Percentiles rank a stretch among this genome's conserved stretches.
Evolutionary conservation across 2,888 invertebrate genomes (phyloP).

Genomic region (Nephrotoma flavescens): DNA sequence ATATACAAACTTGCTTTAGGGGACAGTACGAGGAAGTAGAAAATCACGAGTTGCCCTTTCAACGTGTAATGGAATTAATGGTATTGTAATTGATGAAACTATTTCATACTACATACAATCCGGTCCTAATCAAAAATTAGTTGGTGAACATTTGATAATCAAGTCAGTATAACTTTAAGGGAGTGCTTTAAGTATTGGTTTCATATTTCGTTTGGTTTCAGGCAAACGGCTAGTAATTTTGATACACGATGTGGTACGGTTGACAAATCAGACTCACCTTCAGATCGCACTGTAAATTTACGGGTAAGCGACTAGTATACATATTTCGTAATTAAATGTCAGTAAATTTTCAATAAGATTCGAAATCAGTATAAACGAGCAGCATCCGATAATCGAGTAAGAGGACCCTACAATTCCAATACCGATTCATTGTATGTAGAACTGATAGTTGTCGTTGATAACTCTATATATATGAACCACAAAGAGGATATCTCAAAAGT

Average conservation of each 20-base stretch:
- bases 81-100: conserved; percentile 64
- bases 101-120: conserved; percentile 54
- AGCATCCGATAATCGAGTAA: conserved; percentile 34
- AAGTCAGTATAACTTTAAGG: conserved; percentile 19
- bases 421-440: conserved; percentile 77
- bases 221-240: background rate
- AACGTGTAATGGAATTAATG: conserved; percentile 62
- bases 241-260: background rate
- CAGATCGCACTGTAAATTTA: background rate
- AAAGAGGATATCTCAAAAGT: conserved; percentile 58
- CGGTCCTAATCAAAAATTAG: conserved; percentile 22
- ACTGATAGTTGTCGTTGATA: conserved; percentile 79
- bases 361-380: conserved; percentile 49
- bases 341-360: background rate
- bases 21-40: conserved; percentile 50
- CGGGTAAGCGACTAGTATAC: background rate
- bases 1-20: conserved; percentile 23
- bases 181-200: background rate
- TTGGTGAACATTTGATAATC: conserved; percentile 28
- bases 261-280: background rate
- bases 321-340: background rate
- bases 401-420: conserved; percentile 78
- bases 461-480: conserved; percentile 67
- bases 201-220: background rate
- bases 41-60: conserved; percentile 74